These are phyloP conservation scores for Drosophila ustulata DNA, from an alignment of 2,888 invertebrate species.

Conservation along the genomic window DNA sequence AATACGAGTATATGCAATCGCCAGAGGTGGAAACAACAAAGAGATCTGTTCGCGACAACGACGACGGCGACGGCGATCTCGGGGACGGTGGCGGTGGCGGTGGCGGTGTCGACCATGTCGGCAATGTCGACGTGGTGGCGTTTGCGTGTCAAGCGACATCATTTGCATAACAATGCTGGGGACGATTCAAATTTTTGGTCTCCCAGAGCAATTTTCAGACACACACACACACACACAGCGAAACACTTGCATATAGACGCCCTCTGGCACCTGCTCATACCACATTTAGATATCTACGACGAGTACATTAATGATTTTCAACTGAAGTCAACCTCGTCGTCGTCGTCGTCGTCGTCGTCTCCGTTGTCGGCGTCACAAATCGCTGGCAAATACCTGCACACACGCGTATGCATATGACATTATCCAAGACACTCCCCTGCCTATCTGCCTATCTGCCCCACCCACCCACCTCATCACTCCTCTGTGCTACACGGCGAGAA, in stretches of 20 bases:
- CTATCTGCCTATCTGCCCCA: not conserved
- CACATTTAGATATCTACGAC: constrained; percentile 47
- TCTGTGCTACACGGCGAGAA: not conserved
- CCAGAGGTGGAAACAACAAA: constrained; percentile 70
- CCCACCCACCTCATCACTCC: not conserved
- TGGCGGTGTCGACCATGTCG: constrained; percentile 43
- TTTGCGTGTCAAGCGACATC: constrained; percentile 84
- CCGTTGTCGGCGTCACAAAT: constrained; percentile 56
- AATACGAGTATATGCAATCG: constrained; percentile 61
- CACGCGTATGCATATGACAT: constrained; percentile 71
- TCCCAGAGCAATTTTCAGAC: constrained; percentile 74
- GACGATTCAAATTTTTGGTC: constrained; percentile 79
- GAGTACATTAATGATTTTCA: constrained; percentile 62
- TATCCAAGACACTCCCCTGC: constrained; percentile 46
- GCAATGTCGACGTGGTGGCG: constrained; percentile 60
- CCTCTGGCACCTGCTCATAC: constrained; percentile 68
- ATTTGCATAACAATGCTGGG: constrained; percentile 85
- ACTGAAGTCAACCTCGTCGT: constrained; percentile 45
- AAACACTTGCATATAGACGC: constrained; percentile 31
- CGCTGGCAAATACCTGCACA: constrained; percentile 60
- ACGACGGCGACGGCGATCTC: constrained; percentile 17
- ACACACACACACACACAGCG: constrained; percentile 30
- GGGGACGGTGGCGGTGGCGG: constrained; percentile 20
- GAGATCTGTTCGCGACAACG: constrained; percentile 73
- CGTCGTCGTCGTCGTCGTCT: constrained; percentile 16